Conservation (phyloP, 1,140 invertebrate genomes). For the Gryon sp. region DNA sequence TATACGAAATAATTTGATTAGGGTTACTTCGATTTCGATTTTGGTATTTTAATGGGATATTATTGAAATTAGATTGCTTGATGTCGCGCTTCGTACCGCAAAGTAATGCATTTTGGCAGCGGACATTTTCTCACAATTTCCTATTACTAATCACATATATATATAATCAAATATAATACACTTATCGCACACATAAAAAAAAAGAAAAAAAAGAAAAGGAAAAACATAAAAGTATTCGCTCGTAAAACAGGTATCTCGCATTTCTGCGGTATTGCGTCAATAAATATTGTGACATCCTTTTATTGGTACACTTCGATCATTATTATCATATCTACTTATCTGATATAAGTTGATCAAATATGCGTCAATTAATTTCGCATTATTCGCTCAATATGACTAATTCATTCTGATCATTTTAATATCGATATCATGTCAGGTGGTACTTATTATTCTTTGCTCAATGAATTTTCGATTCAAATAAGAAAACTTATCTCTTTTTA, state of each 20-base stretch:
- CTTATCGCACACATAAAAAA: background rate
- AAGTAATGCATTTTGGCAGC: conserved; percentile 7
- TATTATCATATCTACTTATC: conserved; percentile 13
- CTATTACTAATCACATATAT: conserved; percentile 6
- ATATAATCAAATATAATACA: no score
- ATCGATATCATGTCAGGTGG: background rate
- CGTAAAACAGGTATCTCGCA: background rate
- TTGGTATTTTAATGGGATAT: conserved; percentile 10
- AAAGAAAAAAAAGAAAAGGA: no score
- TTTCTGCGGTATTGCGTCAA: background rate
- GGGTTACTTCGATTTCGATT: conserved; percentile 12
- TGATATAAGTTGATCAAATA: conserved; percentile 8
- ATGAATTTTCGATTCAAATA: no score
- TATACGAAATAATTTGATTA: conserved; percentile 22
- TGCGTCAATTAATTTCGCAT: conserved; percentile 12
- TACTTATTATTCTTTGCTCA: no score
- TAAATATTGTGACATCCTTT: conserved; percentile 15
- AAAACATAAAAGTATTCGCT: background rate
- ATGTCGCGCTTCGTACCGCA: background rate
- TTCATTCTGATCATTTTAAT: background rate
- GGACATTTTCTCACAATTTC: conserved; percentile 8
- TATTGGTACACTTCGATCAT: conserved; percentile 23
- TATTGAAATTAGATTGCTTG: conserved; percentile 19
- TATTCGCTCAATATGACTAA: background rate
- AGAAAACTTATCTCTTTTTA: no score